phyloP scores from a whole-genome alignment of 2,888 invertebrate species.

The Andrena chrysosceles region DNA sequence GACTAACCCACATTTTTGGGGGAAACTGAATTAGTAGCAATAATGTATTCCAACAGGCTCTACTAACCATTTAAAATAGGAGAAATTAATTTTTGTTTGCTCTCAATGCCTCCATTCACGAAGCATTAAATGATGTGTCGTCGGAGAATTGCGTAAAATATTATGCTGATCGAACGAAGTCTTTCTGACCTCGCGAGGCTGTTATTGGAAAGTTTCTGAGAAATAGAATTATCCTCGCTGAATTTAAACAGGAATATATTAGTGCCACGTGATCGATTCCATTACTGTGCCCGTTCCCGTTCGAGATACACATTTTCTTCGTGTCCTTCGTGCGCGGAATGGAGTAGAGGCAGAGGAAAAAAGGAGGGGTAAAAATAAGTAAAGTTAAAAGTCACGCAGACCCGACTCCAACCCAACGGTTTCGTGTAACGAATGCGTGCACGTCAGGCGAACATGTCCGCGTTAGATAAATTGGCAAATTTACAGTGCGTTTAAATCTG shows the following conservation, averaged over 20 bases:
- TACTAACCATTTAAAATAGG: too few relatives aligned
- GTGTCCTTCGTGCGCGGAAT: conserved; percentile 29
- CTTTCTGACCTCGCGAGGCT: background rate
- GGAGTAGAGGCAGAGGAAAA: background rate
- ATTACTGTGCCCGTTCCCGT: background rate
- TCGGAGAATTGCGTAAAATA: too few relatives aligned
- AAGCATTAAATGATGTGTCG: too few relatives aligned
- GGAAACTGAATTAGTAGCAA: too few relatives aligned
- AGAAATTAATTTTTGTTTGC: too few relatives aligned
- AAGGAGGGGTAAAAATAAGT: conserved; percentile 16
- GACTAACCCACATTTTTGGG: too few relatives aligned
- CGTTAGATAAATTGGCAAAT: conserved; percentile 57
- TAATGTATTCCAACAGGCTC: too few relatives aligned
- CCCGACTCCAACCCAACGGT: background rate
- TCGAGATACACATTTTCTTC: conserved; percentile 11
- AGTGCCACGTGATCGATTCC: conserved; percentile 6
- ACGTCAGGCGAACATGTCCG: conserved; percentile 54
- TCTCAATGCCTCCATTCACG: too few relatives aligned
- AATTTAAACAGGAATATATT: background rate
- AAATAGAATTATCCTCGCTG: background rate
- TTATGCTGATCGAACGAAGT: background rate
- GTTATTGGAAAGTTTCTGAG: background rate
- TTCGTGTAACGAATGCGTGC: conserved; percentile 50
- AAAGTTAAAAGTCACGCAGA: conserved; percentile 56
- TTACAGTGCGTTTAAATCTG: conserved; percentile 53